Evolutionary conservation across 2,113 vertebrate species (phyloP).

Genomic region (Odontophorus gujanensis): DNA sequence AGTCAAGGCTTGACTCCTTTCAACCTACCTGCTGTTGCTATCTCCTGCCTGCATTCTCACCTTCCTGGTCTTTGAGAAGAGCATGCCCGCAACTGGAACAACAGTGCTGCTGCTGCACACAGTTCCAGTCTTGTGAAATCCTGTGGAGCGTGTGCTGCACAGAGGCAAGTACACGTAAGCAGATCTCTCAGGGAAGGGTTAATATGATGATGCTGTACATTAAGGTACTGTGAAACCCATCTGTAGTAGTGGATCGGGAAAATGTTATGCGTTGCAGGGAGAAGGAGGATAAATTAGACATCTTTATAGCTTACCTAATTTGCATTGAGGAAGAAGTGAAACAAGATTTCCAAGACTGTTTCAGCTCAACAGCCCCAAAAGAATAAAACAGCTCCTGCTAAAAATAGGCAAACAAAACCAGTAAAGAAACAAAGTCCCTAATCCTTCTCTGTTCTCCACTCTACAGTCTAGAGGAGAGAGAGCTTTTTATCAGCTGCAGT

Average conservation of each 20-base stretch:
- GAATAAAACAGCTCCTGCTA: not conserved
- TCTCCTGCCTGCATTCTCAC: not conserved
- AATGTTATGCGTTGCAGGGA: not conserved
- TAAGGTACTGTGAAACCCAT: not conserved
- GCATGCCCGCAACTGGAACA: not conserved
- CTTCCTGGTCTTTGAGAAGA: not conserved
- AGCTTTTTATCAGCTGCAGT: not conserved
- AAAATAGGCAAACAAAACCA: not conserved
- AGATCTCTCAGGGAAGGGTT: not conserved
- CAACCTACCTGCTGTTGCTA: not conserved
- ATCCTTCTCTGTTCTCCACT: not conserved
- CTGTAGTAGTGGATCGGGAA: not conserved
- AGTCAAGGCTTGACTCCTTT: not conserved
- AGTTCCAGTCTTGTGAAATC: not conserved
- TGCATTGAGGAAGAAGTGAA: not conserved
- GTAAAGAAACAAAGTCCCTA: not conserved
- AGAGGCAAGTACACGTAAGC: not conserved
- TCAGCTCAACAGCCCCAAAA: not conserved
- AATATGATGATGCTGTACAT: not conserved
- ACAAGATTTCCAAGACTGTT: not conserved
- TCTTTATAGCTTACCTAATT: not conserved
- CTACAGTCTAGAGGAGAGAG: not conserved
- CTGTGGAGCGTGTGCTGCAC: not conserved
- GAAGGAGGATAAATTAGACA: conserved; percentile 2
- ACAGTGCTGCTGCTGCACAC: not conserved